Conservation (phyloP, 2,113 vertebrate genomes). For the Tachysurus fulvidraco region DNA sequence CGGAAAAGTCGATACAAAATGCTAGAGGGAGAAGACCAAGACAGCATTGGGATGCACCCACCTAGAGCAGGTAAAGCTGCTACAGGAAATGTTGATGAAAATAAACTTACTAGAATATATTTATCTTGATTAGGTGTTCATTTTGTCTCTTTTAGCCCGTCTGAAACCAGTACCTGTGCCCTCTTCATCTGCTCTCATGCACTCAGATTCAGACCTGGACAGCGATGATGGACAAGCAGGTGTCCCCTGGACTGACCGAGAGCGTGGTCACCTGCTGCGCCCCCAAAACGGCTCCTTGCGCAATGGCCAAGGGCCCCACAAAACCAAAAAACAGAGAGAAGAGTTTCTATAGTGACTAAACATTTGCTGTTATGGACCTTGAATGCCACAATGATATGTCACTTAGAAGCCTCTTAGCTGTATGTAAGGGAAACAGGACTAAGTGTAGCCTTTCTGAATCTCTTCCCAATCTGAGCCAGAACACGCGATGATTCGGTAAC, state of each 20-base stretch:
- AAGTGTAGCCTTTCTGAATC: conserved; percentile 49
- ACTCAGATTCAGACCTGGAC: conserved; percentile 93
- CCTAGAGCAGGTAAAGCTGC: conserved; percentile 77
- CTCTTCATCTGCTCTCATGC: conserved; percentile 91
- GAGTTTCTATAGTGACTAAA: conserved; percentile 72
- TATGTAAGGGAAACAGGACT: conserved; percentile 38
- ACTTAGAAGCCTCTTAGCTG: conserved; percentile 4
- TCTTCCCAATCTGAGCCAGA: conserved; percentile 66
- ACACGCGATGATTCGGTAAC: conserved; percentile 29
- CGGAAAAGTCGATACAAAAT: conserved; percentile 97
- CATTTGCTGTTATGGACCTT: conserved; percentile 50
- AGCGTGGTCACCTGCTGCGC: conserved; percentile 87
- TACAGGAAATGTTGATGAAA: not conserved
- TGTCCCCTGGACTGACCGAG: conserved; percentile 88
- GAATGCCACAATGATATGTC: conserved; percentile 50
- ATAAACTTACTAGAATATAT: not conserved
- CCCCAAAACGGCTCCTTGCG: conserved; percentile 90
- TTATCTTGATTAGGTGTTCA: not conserved
- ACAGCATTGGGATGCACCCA: conserved; percentile 87
- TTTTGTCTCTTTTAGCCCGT: conserved; percentile 71
- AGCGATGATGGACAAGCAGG: conserved; percentile 86
- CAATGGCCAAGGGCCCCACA: conserved; percentile 83
- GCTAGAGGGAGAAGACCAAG: conserved; percentile 88
- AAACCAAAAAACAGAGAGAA: conserved; percentile 79
- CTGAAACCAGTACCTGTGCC: conserved; percentile 80